Base-by-base conservation (phyloP, 1,140 invertebrate species). In the Holcopasites calliopsidis region DNA sequence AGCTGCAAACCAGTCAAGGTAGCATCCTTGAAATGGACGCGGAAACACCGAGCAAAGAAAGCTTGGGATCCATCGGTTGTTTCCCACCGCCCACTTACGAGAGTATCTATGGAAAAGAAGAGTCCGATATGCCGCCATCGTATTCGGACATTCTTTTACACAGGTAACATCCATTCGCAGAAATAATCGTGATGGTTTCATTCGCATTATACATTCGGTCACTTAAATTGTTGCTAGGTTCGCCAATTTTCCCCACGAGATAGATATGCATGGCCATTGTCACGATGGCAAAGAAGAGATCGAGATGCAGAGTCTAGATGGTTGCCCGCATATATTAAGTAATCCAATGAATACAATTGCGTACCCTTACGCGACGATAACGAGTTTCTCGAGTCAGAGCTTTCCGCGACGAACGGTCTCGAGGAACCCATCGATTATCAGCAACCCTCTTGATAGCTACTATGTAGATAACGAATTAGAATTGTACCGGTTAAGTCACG, bases 21-120 rank as follows among this genome's bases (percentile, higher is more conserved):
- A 90, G 89, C 47, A 88, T 90, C 21, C 64, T 90, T 3, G 89
- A 90, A 61, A 90, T 91, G 86, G 90, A 91, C 50, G 88, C 88
- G 0, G 90, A 91, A 68, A 91, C 90, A 16, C 88, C 88, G 0
- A 90, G 90, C 47, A 91, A 91, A 64, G 89, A 91, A 16, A 90
- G 89, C 31, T 72, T 89, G 13, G 88, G 88, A 13, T 90, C 89
- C 2, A 47, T 90, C 33, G 88, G 88, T 1, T 90, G 87, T 47
- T 88, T 91, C 61, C 91, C 90, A 10, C 91, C 91, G 0, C 91
- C 91, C 7, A 90, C 91, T 2, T 92, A 92, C 33, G 91, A 92
- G 18, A 91, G 91, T 40, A 92, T 92, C 35, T 92, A 91, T 28
- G 91, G 91, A 0, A 90, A 90, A 65, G 89, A 88, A n/a, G 80